Evolutionary conservation across 2,797 vertebrate species (phyloP), one percentile per base, ranked within the genome.

Genomic region (Siniperca undulata): DNA sequence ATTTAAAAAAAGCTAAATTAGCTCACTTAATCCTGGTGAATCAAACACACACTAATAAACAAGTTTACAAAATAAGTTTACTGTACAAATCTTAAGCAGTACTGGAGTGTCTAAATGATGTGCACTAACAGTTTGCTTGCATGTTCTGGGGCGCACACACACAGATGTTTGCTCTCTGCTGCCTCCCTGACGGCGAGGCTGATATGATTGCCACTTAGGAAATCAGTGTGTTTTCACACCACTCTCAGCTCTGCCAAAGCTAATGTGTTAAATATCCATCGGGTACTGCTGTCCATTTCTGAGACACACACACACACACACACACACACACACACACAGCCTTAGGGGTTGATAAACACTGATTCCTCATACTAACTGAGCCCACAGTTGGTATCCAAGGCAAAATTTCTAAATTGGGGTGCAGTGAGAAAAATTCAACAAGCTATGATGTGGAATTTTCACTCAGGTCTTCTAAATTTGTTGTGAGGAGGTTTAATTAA

Each of bases 151-250:
- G n/a, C 70, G 80, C 80, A 86, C 74, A 83, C 74, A 92, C 93
- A 93, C 93, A 94, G 93, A 95, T 93, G 94, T 95, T 94, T 94
- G 94, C 93, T 92, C 93, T 93, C 86, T 91, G 91, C 89, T 92
- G 88, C 93, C 90, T 93, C 90, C 92, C 90, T 92, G 89, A 94
- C 83, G 90, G 90, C 76, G 83, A 93, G 83, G 88, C 92, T 94
- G 92, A 95, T 94, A 94, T 94, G 94, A 95, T 94, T 94, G 93
- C 92, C 94, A 94, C 93, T 95, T 94, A 94, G 93, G 93, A 94
- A 95, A 95, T 94, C 93, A 94, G 92, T 94, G 93, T 93, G 90
- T 94, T 94, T 94, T 94, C 93, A 94, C 93, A 94, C 93, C 89
- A 94, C 92, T 92, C 92, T 93, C 91, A 81, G 91, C 92, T 92